These are phyloP conservation scores for Drosophila tropicalis DNA, from an alignment of 1,140 invertebrate species.

Conservation along the genomic window DNA sequence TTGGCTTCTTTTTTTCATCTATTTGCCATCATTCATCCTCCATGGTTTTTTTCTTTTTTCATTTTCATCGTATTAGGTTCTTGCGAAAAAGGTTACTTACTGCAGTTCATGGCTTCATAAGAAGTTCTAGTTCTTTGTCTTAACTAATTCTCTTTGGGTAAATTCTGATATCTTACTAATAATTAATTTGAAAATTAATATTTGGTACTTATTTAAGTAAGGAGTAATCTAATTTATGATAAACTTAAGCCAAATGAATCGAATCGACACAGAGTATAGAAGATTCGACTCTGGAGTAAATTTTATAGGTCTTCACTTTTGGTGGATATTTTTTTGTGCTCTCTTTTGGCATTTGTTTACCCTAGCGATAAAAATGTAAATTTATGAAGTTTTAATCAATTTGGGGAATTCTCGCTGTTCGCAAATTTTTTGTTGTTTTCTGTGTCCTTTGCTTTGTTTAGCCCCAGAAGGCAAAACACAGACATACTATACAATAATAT, in stretches of 20 bases:
- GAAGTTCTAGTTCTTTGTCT: too few relatives aligned
- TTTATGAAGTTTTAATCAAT: constrained; percentile 82
- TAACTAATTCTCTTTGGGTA: too few relatives aligned
- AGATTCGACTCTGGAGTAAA: not conserved
- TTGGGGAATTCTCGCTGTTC: constrained; percentile 73
- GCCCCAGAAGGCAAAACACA: constrained; percentile 56
- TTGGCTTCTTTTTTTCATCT: constrained; percentile 39
- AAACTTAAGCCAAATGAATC: too few relatives aligned
- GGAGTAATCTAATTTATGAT: too few relatives aligned
- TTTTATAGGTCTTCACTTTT: constrained; percentile 5
- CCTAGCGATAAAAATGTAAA: constrained; percentile 78
- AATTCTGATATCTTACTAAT: too few relatives aligned
- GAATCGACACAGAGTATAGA: not conserved
- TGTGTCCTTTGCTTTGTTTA: constrained; percentile 52
- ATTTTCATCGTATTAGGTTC: not conserved
- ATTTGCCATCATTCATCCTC: not conserved
- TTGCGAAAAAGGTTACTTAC: too few relatives aligned
- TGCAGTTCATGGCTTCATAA: not conserved
- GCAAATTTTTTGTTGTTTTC: constrained; percentile 34
- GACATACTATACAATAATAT: constrained; percentile 46
- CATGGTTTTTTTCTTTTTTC: not conserved
- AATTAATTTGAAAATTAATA: too few relatives aligned
- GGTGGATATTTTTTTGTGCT: constrained; percentile 36
- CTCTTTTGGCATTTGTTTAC: constrained; percentile 61
- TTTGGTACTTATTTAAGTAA: too few relatives aligned